A percentile compares a stretch with the other conserved stretches of the same genome.
These are phyloP conservation scores for Corythoichthys haematopterus DNA, from an alignment of 2,113 vertebrate genomes.

Conservation along the genomic window DNA sequence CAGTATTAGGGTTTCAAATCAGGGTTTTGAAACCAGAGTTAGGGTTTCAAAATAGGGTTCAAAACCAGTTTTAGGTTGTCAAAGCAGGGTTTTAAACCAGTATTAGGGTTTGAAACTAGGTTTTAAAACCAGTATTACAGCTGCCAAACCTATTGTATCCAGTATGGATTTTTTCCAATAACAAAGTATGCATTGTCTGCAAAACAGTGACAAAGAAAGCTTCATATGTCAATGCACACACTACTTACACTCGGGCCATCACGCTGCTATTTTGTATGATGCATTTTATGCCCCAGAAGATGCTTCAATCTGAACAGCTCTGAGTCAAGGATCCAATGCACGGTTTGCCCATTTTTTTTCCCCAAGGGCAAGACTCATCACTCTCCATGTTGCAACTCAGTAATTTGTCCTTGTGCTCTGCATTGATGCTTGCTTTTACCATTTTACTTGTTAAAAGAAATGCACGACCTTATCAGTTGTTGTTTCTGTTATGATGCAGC, in stretches of 20 bases:
- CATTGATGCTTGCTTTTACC: neutral
- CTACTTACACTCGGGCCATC: slow-evolving; percentile 16
- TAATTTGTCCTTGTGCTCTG: slow-evolving; percentile 7
- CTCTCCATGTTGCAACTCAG: slow-evolving; percentile 18
- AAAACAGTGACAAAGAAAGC: slow-evolving; percentile 4
- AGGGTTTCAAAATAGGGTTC: too few species aligned
- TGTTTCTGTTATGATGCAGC: neutral
- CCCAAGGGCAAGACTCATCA: slow-evolving; percentile 23
- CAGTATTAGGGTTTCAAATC: too few species aligned
- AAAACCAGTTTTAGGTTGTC: too few species aligned
- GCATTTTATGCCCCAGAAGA: slow-evolving; percentile 26
- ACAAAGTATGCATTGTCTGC: neutral
- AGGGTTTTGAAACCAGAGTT: too few species aligned
- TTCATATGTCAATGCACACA: slow-evolving; percentile 3
- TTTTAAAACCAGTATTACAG: neutral
- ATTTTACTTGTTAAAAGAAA: neutral
- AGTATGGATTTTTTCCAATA: neutral
- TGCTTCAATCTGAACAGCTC: slow-evolving; percentile 30
- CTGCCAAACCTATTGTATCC: neutral
- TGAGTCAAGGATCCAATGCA: slow-evolving; percentile 33
- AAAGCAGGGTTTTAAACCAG: too few species aligned
- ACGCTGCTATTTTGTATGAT: slow-evolving; percentile 11
- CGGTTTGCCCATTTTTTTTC: slow-evolving; percentile 9
- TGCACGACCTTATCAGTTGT: neutral
- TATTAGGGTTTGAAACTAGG: too few species aligned